A percentile compares a stretch with the other conserved stretches of the same genome.
Conservation (phyloP, 2,797 vertebrate genomes). For the Sebastes miniatus region DNA sequence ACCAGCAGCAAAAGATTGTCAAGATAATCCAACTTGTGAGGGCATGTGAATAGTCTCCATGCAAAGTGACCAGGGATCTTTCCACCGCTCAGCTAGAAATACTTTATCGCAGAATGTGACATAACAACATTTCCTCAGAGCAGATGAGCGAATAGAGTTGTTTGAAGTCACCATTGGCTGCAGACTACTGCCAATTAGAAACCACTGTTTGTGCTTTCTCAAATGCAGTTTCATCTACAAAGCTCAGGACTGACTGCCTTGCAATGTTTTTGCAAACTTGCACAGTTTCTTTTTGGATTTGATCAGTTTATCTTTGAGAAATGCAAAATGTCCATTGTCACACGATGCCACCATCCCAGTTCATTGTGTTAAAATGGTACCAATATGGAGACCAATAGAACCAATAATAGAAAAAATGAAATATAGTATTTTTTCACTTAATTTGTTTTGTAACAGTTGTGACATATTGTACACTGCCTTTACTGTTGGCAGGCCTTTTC, state of each 20-base stretch:
- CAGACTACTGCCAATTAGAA: constrained; percentile 1
- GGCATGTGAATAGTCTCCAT: neutral
- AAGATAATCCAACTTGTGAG: neutral
- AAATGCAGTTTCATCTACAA: neutral
- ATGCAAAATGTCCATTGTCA: neutral
- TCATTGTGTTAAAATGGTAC: neutral
- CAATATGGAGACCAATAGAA: neutral
- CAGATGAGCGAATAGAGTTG: neutral
- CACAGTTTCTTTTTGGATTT: neutral
- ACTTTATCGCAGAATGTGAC: neutral
- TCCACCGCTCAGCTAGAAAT: neutral
- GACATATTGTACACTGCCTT: neutral
- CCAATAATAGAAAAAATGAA: neutral
- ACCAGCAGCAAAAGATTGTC: neutral
- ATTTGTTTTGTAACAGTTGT: neutral
- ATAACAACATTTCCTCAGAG: neutral
- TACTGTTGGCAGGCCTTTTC: neutral
- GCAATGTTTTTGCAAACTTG: neutral
- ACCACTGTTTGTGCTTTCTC: neutral
- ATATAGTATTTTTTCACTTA: neutral
- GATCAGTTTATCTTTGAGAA: neutral
- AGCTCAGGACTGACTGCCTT: neutral
- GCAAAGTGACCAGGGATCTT: neutral
- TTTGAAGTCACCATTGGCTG: neutral
- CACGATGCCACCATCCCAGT: neutral